Evolutionary conservation across 2,797 vertebrate species (phyloP), one percentile per base, ranked within the genome.

Genomic region (Momotus momota): DNA sequence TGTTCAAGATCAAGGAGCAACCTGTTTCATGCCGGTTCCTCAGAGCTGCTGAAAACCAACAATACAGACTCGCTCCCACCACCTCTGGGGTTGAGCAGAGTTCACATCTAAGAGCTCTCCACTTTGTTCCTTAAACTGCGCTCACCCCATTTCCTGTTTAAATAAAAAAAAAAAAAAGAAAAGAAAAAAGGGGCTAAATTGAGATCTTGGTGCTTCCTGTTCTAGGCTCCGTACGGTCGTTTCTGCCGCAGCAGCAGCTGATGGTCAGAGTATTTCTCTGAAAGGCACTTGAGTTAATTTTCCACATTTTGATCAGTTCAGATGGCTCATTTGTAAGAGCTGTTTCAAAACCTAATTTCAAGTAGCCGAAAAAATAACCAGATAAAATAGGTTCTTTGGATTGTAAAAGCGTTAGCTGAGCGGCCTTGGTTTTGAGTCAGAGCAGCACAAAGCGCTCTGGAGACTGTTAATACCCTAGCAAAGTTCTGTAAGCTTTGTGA

Each of bases 241-340:
- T 86, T 29, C 93, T 85, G 60, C 57, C 41, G 57, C 57, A 80
- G 91, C 64, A 90, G 78, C 78, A 89, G 66, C 66, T 88, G 80
- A n/a, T 60, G 62, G 78, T 25, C 74, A 70, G 54, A 21, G 17
- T 81, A 20, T 88, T 85, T 72, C 79, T 90, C 82, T 90, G 92
- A 82, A 71, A 87, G 62, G 79, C 49, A 41, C 75, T 93, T 65
- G 27, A 88, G 91, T 61, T 89, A 75, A 78, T 91, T 94, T 86
- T 93, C 92, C 89, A 41, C 16, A 0, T 61, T 71, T 84, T 93
- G 58, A 69, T 81, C 72, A 31, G 54, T 57, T 96, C 81, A 83
- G 72, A 83, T 62, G 79, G 81, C 43, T 93, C 65, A 19, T 83
- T 87, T 83, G 23, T 70, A 73, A 85, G n/a, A 91, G 38, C 49